Evolutionary conservation across 2,888 invertebrate genomes (phyloP).

Genomic region (Tupiocoris notatus): DNA sequence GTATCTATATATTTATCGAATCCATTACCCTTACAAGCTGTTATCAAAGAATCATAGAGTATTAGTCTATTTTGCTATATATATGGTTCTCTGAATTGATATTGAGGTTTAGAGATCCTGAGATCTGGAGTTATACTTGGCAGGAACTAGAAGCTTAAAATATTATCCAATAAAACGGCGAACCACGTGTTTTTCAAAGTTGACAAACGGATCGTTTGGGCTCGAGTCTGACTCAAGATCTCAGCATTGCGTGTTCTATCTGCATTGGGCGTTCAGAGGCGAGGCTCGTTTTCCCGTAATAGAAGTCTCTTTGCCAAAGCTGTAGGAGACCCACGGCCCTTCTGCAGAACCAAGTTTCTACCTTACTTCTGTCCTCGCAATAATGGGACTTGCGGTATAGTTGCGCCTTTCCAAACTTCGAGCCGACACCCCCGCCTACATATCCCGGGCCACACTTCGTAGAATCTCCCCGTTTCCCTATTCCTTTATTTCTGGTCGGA

Average conservation of each 20-base stretch:
- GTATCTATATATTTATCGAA: no score
- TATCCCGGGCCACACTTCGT: neutral
- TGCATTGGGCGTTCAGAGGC: neutral
- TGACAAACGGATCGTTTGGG: neutral
- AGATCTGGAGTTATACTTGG: no score
- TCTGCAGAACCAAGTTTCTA: neutral
- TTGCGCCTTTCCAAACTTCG: constrained; percentile 12
- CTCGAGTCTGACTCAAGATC: neutral
- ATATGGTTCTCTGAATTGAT: no score
- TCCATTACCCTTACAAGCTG: no score
- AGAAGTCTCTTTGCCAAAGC: neutral
- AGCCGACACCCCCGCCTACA: neutral
- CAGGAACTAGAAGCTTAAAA: no score
- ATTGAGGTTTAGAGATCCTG: no score
- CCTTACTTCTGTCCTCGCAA: constrained; percentile 1
- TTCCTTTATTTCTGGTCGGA: neutral
- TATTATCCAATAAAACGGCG: neutral
- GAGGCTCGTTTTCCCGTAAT: neutral
- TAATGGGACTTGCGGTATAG: constrained; percentile 33
- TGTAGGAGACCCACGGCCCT: neutral
- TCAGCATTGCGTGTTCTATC: neutral
- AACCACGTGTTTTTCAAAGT: neutral
- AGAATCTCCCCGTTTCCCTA: neutral
- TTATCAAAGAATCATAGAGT: no score
- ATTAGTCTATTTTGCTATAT: no score